Evolutionary conservation across 2,113 vertebrate genomes (phyloP), one percentile per base, ranked within the genome.

Genomic region (Pteropus alecto): DNA sequence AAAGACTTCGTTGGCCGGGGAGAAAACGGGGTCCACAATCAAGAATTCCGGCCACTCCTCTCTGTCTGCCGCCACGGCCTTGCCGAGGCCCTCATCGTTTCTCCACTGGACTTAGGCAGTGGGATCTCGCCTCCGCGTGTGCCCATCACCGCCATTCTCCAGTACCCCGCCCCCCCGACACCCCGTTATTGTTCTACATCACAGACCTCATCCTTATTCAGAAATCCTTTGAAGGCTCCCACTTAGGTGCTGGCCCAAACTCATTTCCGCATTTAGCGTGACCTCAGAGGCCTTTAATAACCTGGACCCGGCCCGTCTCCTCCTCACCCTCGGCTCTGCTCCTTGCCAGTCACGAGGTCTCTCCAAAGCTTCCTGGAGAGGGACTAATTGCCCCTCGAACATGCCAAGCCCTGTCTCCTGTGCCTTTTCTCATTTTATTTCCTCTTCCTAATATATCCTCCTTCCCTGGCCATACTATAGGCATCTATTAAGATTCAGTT

Each of bases 71-170:
- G 5, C 33, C 48, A 7, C 10, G 11, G 28, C 38, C 82, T 38
- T 30, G 58, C 51, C 3, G 3, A 35, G 46, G 56, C 41, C 63
- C 28, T 68, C 24, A 0, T 26, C 68, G 0, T 19, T 19, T 71
- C 58, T n/a, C 60, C 56, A 0, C 46, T 24, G 63, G 70, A 65
- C 33, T 78, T 56, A 11, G 15, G 6, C 63, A 21, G 28, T 4
- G 16, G 48, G 9, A 24, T 21, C 86, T 51, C n/a, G 56, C 61
- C 70, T 90, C 65, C 21, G 13, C 33, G n/a, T 5, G 10, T 30
- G 0, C n/a, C 24, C 70, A 0, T 14, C 54, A 1, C 12, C 67
- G 22, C 91, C 24, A 0, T 16, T 38, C 68, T n/a, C 11, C 30
- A 28, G 56, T 43, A 9, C 26, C 1, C n/a, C 48, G 3, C 18